Percentiles rank a stretch among this genome's conserved stretches.
These are phyloP conservation scores for Phylloscopus whistleri DNA, from an alignment of 2,113 vertebrate species.

Conservation along the genomic window DNA sequence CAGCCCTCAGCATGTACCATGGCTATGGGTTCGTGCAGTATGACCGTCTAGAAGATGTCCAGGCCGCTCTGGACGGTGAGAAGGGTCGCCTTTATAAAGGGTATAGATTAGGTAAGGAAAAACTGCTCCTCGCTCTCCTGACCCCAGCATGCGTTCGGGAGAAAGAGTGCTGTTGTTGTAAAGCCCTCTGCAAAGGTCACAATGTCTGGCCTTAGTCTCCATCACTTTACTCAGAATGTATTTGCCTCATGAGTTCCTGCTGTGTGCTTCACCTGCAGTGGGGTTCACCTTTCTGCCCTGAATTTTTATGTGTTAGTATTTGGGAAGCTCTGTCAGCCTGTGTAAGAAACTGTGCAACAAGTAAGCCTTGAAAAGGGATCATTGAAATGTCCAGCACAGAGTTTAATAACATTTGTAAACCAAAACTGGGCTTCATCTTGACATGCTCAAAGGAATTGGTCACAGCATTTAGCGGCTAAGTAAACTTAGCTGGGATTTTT, in stretches of 20 bases:
- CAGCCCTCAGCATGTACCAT: constrained; percentile 87
- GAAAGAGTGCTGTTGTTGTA: not conserved
- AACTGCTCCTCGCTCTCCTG: constrained; percentile 40
- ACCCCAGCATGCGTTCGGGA: constrained; percentile 23
- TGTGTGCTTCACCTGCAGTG: not conserved
- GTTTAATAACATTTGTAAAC: not conserved
- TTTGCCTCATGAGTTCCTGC: not conserved
- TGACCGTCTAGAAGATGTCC: constrained; percentile 86
- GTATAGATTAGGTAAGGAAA: constrained; percentile 89
- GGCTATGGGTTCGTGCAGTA: constrained; percentile 89
- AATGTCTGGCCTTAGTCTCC: not conserved
- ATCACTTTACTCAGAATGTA: not conserved
- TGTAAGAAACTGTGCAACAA: not conserved
- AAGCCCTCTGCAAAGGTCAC: not conserved
- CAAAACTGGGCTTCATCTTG: not conserved
- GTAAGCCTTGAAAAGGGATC: not conserved
- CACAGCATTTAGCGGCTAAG: not conserved
- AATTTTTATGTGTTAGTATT: not conserved
- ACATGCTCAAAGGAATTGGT: not conserved
- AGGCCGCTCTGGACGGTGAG: constrained; percentile 85
- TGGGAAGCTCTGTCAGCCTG: not conserved
- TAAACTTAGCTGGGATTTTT: not conserved
- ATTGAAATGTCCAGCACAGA: not conserved
- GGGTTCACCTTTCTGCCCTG: not conserved
- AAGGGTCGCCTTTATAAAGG: constrained; percentile 87